Base-by-base conservation (phyloP, 2,113 vertebrate species). In the Macquaria australasica region DNA sequence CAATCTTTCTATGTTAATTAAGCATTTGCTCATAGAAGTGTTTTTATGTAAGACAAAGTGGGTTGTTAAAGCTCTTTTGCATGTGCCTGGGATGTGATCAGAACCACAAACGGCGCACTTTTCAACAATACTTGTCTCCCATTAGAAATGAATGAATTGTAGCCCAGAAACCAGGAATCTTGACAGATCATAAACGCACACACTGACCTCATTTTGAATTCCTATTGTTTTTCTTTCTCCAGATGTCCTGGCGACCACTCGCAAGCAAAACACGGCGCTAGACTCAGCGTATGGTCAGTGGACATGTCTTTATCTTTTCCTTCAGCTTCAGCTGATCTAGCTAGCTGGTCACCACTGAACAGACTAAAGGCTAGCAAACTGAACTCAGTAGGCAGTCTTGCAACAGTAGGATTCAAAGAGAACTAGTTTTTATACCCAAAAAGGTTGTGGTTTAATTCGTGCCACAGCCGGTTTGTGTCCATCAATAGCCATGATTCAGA, bases 251-350 rank as follows among this genome's bases (percentile, higher is more conserved):
- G 94, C 96, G 5, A 96, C 96, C 12, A 96, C 96, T 8, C 94
- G 96, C 53, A 95, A 92, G 87, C 94, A 96, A 55, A 96, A 95
- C 90, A 86, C 95, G 4, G 92, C 93, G 0, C 92, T 94, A 9
- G 96, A 97, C 74, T 95, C 94, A 0, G 94, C 96, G 64, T 96
- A 96, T 67, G 96, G 96, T 97, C 83, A 96, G 96, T 96, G 76
- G 14, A 83, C 37, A 23, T 23, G 48, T 74, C 41, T 75, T 48
- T 56, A 10, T 72, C 20, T 37, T 77, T 25, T 41, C 20, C 50
- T 48, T 63, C 53, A 6, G 9, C 62, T 66, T 64, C 37, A 10
- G 14, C 48, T 56, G 62, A 58, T 28, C 25, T 11, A 72, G 45
- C 25, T 11, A 72, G 45, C 45, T 25, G 25, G 20, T 73, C 34